Base-by-base conservation (phyloP, 1,140 invertebrate genomes). In the Drosophila ananassae region DNA sequence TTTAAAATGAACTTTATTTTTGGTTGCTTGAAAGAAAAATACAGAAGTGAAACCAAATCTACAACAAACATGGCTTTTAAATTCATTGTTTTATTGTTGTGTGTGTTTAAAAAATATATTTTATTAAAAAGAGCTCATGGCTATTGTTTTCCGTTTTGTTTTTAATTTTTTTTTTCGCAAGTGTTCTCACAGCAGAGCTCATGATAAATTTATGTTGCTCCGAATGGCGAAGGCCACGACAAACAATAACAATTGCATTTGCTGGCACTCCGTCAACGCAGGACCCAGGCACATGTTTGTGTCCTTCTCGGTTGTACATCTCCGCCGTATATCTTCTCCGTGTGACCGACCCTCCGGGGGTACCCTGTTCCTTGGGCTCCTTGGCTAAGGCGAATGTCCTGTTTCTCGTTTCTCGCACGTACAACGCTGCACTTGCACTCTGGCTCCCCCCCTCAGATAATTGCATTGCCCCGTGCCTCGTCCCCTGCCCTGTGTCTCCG, bases 311-410 rank as follows among this genome's bases (percentile, higher is more conserved):
- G 51, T 17, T n/a, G 32, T 53, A 53, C 30, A 53, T 53, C 51
- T 53, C 30, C 32, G 41, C 21, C 64, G 67, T 54, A 59, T 52
- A 47, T 55, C 37, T 62, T 24, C 39, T 22, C 21, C 41, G 17
- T 22, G 41, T 24, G 28, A 8, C 51, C 21, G n/a, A n/a, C 22
- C 10, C 12, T 6, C 39, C 21, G 22, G 39, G 3, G 39, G 3
- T 17, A 22, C 32, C 21, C 3, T 17, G 2, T 25, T 21, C 46
- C 30, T 8, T 32, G 24, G 28, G 37, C 60, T 67, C 8, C 41
- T 50, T 54, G 51, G 37, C 71, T 24, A 59, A 80, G 77, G 73
- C 81, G 81, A 85, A 78, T 85, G 81, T 85, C 77, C 81, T 77
- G 77, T 80, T 76, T 61, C 77, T 81, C 57, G 50, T 51, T 76